These are phyloP conservation scores for Pangasius macronema DNA, from an alignment of 2,797 vertebrate genomes.

Conservation along the genomic window DNA sequence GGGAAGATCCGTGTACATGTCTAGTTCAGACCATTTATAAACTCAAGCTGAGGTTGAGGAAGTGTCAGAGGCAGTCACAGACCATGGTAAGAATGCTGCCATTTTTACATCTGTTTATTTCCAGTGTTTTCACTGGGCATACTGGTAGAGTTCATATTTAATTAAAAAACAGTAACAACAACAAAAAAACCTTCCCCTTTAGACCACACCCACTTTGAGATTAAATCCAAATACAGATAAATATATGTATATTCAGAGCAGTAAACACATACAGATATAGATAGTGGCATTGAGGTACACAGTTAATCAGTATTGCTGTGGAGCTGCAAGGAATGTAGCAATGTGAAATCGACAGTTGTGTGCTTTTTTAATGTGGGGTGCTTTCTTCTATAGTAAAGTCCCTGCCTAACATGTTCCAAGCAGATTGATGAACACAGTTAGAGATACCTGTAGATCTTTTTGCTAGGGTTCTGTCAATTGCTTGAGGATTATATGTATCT, in stretches of 20 bases:
- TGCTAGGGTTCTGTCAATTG: neutral
- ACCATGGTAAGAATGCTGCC: neutral
- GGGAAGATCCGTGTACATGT: neutral
- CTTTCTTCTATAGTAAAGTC: neutral
- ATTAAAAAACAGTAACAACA: neutral
- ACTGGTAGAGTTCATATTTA: neutral
- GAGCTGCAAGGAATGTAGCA: neutral
- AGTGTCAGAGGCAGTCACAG: neutral
- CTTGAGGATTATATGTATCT: neutral
- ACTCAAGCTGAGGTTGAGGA: neutral
- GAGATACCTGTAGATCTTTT: neutral
- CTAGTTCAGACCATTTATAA: neutral
- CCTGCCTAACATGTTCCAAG: neutral
- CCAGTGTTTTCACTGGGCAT: neutral
- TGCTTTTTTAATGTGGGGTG: neutral
- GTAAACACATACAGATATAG: neutral
- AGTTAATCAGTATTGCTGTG: neutral
- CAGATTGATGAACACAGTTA: neutral
- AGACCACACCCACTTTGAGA: neutral
- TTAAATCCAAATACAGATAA: neutral
- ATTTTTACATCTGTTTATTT: neutral
- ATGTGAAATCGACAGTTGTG: neutral
- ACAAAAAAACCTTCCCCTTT: neutral
- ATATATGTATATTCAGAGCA: neutral
- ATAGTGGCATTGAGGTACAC: too few relatives aligned